Percentiles rank a stretch among this genome's conserved stretches.
These are phyloP conservation scores for Volucella bombylans DNA, from an alignment of 2,888 invertebrate species.

Conservation along the genomic window DNA sequence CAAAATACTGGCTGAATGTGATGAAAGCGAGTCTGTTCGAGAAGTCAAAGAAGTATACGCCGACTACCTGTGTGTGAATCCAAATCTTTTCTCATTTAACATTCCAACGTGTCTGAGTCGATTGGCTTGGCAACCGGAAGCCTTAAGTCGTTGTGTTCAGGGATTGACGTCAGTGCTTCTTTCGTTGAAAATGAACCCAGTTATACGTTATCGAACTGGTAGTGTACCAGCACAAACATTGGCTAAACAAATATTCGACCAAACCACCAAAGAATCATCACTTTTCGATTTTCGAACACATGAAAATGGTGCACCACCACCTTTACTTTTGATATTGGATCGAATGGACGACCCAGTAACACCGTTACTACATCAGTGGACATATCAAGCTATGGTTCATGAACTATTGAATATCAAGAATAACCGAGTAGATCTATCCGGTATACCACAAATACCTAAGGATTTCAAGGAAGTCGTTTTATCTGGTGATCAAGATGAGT, in stretches of 20 bases:
- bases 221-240: slow-evolving; percentile 93
- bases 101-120: slow-evolving; percentile 88
- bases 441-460: slow-evolving; percentile 91
- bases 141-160: slow-evolving; percentile 91
- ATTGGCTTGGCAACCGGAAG: slow-evolving; percentile 89
- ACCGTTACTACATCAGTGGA: slow-evolving; percentile 98
- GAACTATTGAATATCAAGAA: slow-evolving; percentile 96
- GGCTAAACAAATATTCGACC: slow-evolving; percentile 92
- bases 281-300: slow-evolving; percentile 92
- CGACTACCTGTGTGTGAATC: slow-evolving; percentile 96
- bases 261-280: slow-evolving; percentile 92
- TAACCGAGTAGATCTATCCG: slow-evolving; percentile 95
- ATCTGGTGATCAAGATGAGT: slow-evolving; percentile 97
- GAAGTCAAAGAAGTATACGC: slow-evolving; percentile 98
- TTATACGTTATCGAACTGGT: slow-evolving; percentile 93
- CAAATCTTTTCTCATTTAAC: slow-evolving; percentile 94
- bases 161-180: slow-evolving; percentile 93
- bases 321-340: slow-evolving; percentile 94
- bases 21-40: slow-evolving; percentile 98
- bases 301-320: slow-evolving; percentile 86
- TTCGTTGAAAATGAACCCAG: slow-evolving; percentile 94
- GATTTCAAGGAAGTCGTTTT: slow-evolving; percentile 96
- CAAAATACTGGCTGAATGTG: slow-evolving; percentile 97
- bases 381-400: slow-evolving; percentile 99
- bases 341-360: slow-evolving; percentile 97